phyloP scores from a whole-genome alignment of 2,888 invertebrate species.

The Fissipunctia ypsillon region DNA sequence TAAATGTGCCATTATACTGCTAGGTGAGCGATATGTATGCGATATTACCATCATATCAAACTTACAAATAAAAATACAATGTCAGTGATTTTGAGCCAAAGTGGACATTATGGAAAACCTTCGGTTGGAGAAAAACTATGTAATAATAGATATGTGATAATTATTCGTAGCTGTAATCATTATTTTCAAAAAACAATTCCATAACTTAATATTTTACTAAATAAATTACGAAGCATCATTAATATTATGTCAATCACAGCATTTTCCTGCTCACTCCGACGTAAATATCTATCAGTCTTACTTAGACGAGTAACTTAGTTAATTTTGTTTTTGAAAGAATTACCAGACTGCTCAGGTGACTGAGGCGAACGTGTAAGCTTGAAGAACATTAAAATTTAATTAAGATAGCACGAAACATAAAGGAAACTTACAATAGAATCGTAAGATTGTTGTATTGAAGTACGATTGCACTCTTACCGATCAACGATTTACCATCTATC shows the following conservation, averaged over 20 bases:
- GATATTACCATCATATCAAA: neutral
- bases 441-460: slow-evolving; percentile 21
- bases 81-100: too few species aligned
- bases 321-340: slow-evolving; percentile 76
- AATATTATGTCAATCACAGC: slow-evolving; percentile 74
- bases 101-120: neutral
- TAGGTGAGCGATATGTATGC: too few species aligned
- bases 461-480: slow-evolving; percentile 50
- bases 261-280: slow-evolving; percentile 68
- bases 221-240: slow-evolving; percentile 63
- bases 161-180: neutral
- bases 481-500: slow-evolving; percentile 63
- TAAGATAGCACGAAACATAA: slow-evolving; percentile 35
- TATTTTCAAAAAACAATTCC: neutral
- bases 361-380: slow-evolving; percentile 73
- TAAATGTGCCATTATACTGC: too few species aligned
- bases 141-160: neutral
- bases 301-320: slow-evolving; percentile 78
- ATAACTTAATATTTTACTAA: slow-evolving; percentile 28
- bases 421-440: neutral
- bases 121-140: neutral
- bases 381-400: slow-evolving; percentile 68
- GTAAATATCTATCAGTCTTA: slow-evolving; percentile 84
- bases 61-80: neutral
- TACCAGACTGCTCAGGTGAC: slow-evolving; percentile 78